Evolutionary conservation across 2,888 invertebrate genomes (phyloP).

Genomic region (Tenthredo scrophulariae): DNA sequence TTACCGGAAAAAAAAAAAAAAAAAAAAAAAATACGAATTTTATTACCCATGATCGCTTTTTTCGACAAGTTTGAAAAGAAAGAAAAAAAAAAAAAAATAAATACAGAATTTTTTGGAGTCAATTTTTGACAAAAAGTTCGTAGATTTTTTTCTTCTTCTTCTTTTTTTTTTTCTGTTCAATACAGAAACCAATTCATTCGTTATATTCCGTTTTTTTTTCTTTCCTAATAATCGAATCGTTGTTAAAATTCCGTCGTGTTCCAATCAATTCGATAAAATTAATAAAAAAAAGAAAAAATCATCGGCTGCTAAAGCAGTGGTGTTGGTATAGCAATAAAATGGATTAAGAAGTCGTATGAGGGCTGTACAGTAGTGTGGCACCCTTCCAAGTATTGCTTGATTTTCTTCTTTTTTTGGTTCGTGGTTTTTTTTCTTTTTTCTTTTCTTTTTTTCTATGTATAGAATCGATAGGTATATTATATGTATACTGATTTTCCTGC

Average conservation of each 20-base stretch:
- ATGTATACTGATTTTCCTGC: conserved; percentile 1
- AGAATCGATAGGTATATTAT: background rate
- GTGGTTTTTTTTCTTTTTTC: background rate
- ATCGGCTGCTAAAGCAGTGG: background rate
- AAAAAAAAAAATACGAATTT: background rate
- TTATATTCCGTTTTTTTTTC: background rate
- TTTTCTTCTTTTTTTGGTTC: background rate
- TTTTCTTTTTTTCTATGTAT: background rate
- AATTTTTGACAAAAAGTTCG: background rate
- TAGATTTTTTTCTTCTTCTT: background rate
- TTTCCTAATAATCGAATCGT: background rate
- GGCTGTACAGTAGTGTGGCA: conserved; percentile 5
- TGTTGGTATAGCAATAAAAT: background rate
- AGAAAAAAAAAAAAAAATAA: background rate
- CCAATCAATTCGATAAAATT: background rate
- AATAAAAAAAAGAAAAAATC: background rate
- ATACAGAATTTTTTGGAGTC: background rate
- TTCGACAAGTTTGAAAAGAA: background rate
- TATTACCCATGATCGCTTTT: background rate
- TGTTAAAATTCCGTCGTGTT: background rate
- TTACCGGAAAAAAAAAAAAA: background rate
- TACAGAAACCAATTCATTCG: background rate
- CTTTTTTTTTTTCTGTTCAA: background rate
- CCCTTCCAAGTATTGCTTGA: conserved; percentile 7
- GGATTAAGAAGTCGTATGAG: conserved; percentile 13